Conservation (phyloP, 2,888 invertebrate genomes). For the Lydus trimaculatus region DNA sequence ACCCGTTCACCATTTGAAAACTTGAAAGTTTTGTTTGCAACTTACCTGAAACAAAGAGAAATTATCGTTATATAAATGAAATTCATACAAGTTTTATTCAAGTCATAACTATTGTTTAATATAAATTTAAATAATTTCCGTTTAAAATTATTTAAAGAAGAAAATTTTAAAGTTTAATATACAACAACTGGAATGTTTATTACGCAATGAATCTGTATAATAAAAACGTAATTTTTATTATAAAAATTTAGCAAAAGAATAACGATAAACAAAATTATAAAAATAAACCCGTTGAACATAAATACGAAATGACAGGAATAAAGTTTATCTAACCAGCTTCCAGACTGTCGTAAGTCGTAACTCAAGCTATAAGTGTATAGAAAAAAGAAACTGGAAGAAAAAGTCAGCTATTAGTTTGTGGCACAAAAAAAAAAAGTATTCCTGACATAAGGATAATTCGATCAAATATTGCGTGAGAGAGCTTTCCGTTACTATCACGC, state of each 20-base stretch:
- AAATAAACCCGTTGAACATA: neutral
- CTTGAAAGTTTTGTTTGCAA: neutral
- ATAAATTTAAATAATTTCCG: neutral
- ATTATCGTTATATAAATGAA: neutral
- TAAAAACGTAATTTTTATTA: constrained; percentile 15
- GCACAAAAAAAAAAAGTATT: neutral
- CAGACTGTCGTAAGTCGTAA: neutral
- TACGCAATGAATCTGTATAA: constrained; percentile 9
- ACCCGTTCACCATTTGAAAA: neutral
- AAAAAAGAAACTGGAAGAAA: neutral
- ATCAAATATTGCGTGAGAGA: constrained; percentile 15
- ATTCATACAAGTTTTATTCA: neutral
- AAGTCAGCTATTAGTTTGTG: neutral
- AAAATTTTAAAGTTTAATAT: neutral
- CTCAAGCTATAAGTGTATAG: neutral
- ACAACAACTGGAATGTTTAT: neutral
- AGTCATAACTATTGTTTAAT: neutral
- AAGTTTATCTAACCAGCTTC: constrained; percentile 16
- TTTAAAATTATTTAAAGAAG: neutral
- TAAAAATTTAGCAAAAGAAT: constrained; percentile 8
- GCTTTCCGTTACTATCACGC: constrained; percentile 11
- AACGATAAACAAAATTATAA: constrained; percentile 20
- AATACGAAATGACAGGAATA: constrained; percentile 12
- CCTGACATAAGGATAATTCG: constrained; percentile 17
- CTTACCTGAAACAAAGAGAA: constrained; percentile 6